phyloP scores from a whole-genome alignment of 2,888 invertebrate genomes.

The Erebia ligea region DNA sequence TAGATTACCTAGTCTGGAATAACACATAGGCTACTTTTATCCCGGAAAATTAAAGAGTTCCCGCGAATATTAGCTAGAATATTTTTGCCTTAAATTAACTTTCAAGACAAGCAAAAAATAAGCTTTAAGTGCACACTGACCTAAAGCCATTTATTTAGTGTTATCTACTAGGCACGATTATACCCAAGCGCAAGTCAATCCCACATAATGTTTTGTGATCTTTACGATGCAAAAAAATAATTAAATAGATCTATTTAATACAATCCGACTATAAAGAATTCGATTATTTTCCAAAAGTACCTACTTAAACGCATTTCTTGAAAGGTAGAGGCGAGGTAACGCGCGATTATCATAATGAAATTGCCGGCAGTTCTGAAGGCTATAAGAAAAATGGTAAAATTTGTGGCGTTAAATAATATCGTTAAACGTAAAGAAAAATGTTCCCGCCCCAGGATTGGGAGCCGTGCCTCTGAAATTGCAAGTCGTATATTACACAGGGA shows the following conservation, averaged over 20 bases:
- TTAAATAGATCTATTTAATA: neutral
- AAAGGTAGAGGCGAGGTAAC: slow-evolving; percentile 51
- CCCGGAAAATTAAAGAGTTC: no score
- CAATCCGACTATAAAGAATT: slow-evolving; percentile 29
- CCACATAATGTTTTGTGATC: neutral
- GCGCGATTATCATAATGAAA: slow-evolving; percentile 80
- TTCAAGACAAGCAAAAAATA: no score
- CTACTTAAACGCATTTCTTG: slow-evolving; percentile 37
- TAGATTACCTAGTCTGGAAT: no score
- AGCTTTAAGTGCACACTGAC: neutral
- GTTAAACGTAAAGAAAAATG: slow-evolving; percentile 79
- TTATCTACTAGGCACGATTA: no score
- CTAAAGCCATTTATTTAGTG: neutral
- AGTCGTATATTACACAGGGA: slow-evolving; percentile 81
- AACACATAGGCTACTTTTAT: no score
- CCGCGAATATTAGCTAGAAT: no score
- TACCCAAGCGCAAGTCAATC: neutral
- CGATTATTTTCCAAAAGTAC: slow-evolving; percentile 32
- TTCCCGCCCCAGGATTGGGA: slow-evolving; percentile 65
- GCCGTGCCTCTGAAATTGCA: slow-evolving; percentile 75
- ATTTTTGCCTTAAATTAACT: no score
- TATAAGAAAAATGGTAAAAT: slow-evolving; percentile 77
- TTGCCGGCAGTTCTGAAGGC: slow-evolving; percentile 66
- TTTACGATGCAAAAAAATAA: neutral
- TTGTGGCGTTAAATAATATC: slow-evolving; percentile 82